A percentile compares a stretch with the other conserved stretches of the same genome.
These are phyloP conservation scores for Tachina fera DNA, from an alignment of 2,888 invertebrate species.

Conservation along the genomic window DNA sequence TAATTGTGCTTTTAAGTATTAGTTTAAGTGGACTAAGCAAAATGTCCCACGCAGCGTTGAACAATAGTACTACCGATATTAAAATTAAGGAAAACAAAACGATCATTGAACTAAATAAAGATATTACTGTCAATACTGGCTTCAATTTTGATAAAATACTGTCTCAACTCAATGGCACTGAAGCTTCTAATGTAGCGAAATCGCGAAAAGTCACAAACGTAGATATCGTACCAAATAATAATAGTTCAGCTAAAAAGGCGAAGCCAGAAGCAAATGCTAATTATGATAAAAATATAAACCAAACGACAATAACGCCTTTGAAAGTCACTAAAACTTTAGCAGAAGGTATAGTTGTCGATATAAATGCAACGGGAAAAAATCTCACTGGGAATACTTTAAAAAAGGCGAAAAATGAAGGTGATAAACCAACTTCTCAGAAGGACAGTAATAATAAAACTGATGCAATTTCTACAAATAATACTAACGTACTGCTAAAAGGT, in stretches of 20 bases:
- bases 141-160: slow-evolving; percentile 40
- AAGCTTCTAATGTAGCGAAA: slow-evolving; percentile 39
- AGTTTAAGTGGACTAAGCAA: slow-evolving; percentile 2
- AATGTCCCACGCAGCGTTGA: slow-evolving; percentile 58
- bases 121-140: slow-evolving; percentile 50
- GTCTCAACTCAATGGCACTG: slow-evolving; percentile 34
- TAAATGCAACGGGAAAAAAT: slow-evolving; percentile 37
- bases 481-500: not conserved
- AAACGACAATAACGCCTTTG: not conserved
- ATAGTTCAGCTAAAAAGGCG: not conserved
- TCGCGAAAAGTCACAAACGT: slow-evolving; percentile 59
- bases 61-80: slow-evolving; percentile 12
- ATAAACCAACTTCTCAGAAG: not conserved
- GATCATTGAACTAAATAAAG: slow-evolving; percentile 47
- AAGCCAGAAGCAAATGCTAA: not conserved
- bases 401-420: not conserved
- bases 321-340: slow-evolving; percentile 5
- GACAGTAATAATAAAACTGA: not conserved
- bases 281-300: not conserved
- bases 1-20: slow-evolving; percentile 39
- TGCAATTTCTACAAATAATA: not conserved
- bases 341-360: slow-evolving; percentile 28
- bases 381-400: not conserved
- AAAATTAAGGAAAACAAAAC: slow-evolving; percentile 40
- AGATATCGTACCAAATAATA: not conserved